phyloP scores from a whole-genome alignment of 2,113 vertebrate species.

The Austrofundulus limnaeus region DNA sequence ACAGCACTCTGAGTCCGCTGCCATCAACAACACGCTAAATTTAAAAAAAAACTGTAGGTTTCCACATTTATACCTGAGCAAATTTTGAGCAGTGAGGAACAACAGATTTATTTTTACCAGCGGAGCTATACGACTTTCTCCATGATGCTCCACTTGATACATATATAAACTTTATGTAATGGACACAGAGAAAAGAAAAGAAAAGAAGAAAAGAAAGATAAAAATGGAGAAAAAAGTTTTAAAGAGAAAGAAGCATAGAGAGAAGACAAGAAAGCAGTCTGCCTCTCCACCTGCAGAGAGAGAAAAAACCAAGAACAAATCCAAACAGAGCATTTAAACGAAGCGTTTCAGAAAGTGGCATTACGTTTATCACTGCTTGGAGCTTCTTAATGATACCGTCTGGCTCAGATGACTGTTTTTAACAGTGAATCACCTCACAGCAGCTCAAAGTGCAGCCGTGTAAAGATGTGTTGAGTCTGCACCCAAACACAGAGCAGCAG shows the following conservation, averaged over 20 bases:
- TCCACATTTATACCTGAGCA: background rate
- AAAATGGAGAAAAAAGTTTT: too few species aligned
- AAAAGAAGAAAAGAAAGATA: too few species aligned
- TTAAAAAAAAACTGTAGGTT: conserved; percentile 16
- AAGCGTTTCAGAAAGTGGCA: conserved; percentile 17
- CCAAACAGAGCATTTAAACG: too few species aligned
- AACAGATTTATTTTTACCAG: too few species aligned
- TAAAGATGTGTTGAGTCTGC: conserved; percentile 28
- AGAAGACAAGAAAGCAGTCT: too few species aligned
- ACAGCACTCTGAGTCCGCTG: background rate
- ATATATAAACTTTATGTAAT: too few species aligned
- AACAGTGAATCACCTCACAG: conserved; percentile 50
- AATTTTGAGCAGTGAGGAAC: conserved; percentile 15
- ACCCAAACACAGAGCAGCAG: conserved; percentile 26
- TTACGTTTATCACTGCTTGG: conserved; percentile 38
- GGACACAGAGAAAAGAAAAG: too few species aligned
- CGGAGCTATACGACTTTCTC: too few species aligned
- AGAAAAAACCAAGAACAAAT: too few species aligned
- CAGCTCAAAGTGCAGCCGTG: conserved; percentile 35
- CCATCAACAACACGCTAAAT: conserved; percentile 14
- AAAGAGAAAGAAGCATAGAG: too few species aligned
- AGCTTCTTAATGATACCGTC: conserved; percentile 59
- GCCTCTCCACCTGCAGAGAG: too few species aligned
- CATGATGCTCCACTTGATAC: too few species aligned
- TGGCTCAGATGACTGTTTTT: conserved; percentile 41